Conservation (phyloP, 2,888 invertebrate species). For the Euphydryas editha region DNA sequence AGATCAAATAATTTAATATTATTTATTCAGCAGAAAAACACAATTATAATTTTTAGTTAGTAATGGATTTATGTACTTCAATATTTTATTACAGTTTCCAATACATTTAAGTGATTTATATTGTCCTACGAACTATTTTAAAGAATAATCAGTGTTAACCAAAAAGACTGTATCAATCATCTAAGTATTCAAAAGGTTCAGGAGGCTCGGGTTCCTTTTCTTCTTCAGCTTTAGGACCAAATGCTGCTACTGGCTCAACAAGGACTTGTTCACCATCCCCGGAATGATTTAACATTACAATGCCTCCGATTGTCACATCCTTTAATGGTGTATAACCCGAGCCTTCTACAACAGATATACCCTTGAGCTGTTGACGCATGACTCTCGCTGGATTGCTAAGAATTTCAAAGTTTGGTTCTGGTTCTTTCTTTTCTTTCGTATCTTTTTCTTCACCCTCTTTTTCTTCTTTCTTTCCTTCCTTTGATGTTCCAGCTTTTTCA, state of each 20-base stretch:
- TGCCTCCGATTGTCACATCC: conserved; percentile 96
- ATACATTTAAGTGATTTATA: conserved; percentile 60
- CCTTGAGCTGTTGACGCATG: conserved; percentile 94
- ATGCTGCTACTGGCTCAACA: conserved; percentile 96
- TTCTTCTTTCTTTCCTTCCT: conserved; percentile 79
- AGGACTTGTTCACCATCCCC: conserved; percentile 92
- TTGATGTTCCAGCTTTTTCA: conserved; percentile 62
- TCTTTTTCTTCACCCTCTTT: conserved; percentile 76
- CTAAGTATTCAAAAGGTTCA: conserved; percentile 98
- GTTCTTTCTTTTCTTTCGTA: conserved; percentile 88
- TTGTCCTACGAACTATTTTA: conserved; percentile 53
- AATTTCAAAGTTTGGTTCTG: conserved; percentile 96
- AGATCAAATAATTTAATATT: conserved; percentile 33
- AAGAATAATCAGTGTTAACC: conserved; percentile 49
- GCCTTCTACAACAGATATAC: conserved; percentile 90
- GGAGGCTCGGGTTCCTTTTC: conserved; percentile 98
- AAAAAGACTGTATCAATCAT: conserved; percentile 85
- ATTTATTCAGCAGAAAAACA: conserved; percentile 52
- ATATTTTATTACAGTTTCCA: conserved; percentile 62
- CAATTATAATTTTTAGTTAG: conserved; percentile 62
- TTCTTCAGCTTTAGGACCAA: conserved; percentile 95
- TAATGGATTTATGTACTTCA: conserved; percentile 64
- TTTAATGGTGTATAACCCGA: conserved; percentile 93
- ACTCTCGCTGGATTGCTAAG: conserved; percentile 97
- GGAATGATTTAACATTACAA: conserved; percentile 95